Conservation (phyloP, 1,140 invertebrate genomes). For the Eufriesea mexicana region DNA sequence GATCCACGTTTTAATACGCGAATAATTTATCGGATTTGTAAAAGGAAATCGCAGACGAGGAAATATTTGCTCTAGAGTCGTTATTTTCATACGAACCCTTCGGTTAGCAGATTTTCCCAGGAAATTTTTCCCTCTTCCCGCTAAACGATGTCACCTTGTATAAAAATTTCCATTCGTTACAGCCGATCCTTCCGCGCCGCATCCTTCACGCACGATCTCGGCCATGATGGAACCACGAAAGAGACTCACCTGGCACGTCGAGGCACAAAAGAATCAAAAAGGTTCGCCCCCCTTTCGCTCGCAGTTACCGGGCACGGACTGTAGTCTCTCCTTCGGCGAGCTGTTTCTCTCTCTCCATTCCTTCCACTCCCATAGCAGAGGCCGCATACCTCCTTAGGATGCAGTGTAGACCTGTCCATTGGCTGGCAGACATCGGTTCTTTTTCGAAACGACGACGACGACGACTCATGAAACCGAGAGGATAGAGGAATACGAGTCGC, state of each 20-base stretch:
- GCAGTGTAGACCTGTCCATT: slow-evolving; percentile 77
- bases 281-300: slow-evolving; percentile 56
- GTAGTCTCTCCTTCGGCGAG: slow-evolving; percentile 65
- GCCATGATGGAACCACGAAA: slow-evolving; percentile 47
- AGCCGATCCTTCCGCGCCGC: no score
- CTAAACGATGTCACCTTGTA: no score
- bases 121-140: no score
- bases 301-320: slow-evolving; percentile 66
- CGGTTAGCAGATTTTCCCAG: no score
- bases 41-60: no score
- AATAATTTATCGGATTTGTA: no score
- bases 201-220: neutral
- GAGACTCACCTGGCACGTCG: slow-evolving; percentile 49
- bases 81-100: no score
- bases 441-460: slow-evolving; percentile 64
- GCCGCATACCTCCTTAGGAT: slow-evolving; percentile 79
- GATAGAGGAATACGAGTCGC: slow-evolving; percentile 20
- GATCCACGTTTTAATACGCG: no score
- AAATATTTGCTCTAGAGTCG: no score
- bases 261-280: slow-evolving; percentile 50
- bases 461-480: slow-evolving; percentile 54
- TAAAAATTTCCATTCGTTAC: no score
- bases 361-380: slow-evolving; percentile 73
- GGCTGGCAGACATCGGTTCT: slow-evolving; percentile 75
- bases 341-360: slow-evolving; percentile 68